Conservation (phyloP, 2,113 vertebrate species). For the Bagarius yarrelli region DNA sequence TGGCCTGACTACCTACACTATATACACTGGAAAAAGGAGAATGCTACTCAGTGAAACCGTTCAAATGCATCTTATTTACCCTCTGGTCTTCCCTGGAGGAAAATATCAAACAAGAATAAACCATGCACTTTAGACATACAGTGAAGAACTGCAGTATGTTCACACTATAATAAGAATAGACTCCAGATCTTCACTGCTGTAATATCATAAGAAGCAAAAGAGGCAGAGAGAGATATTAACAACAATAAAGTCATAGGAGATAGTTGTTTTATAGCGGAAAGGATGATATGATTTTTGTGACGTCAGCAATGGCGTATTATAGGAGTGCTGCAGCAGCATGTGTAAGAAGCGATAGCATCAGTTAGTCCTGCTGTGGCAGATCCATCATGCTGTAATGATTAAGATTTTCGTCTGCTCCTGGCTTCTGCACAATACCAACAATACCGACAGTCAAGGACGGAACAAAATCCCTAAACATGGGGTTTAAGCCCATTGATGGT, state of each 20-base stretch:
- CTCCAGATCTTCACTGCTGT: neutral
- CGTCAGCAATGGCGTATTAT: conserved; percentile 1
- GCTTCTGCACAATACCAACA: neutral
- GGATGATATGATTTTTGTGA: neutral
- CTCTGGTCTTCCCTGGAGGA: conserved; percentile 5
- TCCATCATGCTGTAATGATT: neutral
- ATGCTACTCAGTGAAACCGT: conserved; percentile 35
- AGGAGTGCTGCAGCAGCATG: neutral
- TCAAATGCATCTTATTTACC: conserved; percentile 22
- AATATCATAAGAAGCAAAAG: conserved; percentile 34
- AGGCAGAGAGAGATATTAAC: neutral
- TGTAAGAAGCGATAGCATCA: neutral
- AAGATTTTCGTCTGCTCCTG: neutral
- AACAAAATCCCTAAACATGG: neutral
- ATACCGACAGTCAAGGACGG: neutral
- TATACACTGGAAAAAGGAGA: conserved; percentile 2
- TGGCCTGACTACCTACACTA: neutral
- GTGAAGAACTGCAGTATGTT: conserved; percentile 8
- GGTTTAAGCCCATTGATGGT: neutral
- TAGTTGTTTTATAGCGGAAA: neutral
- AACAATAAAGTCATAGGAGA: neutral
- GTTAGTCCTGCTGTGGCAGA: neutral
- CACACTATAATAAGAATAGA: conserved; percentile 17
- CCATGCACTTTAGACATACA: conserved; percentile 38
- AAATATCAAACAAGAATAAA: conserved; percentile 29